Evolutionary conservation across 2,113 vertebrate species (phyloP), one percentile per base, ranked within the genome.

Genomic region (Phalacrocorax aristotelis): DNA sequence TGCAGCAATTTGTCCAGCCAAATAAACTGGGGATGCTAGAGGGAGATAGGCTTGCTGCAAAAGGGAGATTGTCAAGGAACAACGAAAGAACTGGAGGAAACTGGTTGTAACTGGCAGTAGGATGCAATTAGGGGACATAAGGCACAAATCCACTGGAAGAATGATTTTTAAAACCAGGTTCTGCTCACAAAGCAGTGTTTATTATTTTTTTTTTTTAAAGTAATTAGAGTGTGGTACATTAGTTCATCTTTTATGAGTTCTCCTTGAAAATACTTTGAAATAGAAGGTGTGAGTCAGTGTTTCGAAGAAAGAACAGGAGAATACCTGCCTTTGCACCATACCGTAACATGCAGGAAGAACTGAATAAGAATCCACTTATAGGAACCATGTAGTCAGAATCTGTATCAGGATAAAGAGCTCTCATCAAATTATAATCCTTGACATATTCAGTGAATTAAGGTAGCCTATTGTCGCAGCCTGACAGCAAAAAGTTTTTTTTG

Each of bases 1-100:
- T 13, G 9, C 44, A 87, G 84, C 74, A 97, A 95, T 96, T 84
- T 96, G 93, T 84, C 81, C 94, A 83, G 84, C 77, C 69, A 96
- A 94, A 96, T 94, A 88, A 96, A 93, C 65, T 48, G 81, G 34
- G 94, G 65, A 95, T 94, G 87, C 81, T 71, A 60, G 48, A 85
- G 52, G 48, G 66, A 97, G 94, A 96, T 82, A 96, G 87, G 44
- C 78, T 76, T 64, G 26, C 91, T 96, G 94, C 57, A 71, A 64
- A 78, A 55, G 30, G 29, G 32, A 94, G 93, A 94, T 91, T 94
- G 84, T 85, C 87, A 82, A 52, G 74, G 49, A 93, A 83, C 80
- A 81, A 86, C 10, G 7, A 91, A 26, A 92, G 27, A 89, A 86
- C 42, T 44, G 61, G 82, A 87, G 27, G 57, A 91, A 82, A 91